Base-by-base conservation (phyloP, 30 jellyfish, hydroid and myxozoan genomes). In the Morbakka virulenta region DNA sequence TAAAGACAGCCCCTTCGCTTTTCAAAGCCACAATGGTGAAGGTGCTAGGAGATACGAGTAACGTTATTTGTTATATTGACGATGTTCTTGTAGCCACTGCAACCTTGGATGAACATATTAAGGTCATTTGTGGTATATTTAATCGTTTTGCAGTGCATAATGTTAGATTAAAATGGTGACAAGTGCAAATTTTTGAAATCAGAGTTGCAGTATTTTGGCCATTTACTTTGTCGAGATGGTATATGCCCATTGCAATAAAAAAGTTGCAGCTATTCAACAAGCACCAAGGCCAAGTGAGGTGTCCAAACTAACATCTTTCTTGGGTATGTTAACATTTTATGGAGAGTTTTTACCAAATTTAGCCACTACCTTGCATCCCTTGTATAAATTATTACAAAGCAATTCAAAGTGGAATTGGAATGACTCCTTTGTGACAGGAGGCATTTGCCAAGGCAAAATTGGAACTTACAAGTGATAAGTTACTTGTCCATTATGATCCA, bases 221-320 rank as follows among this genome's bases (percentile, higher is more conserved):
- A 80, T 28, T 27, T 21, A 69, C 25, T 81, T n/a, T 20, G 29
- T 25, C 47, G 61, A 33, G 72, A 73, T 23, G 96, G 95, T 47
- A 9, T 73, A 48, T 4, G 17, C 9, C 49, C 84, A 41, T 71
- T 64, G 17, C 67, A 30, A 48, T 26, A 25, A 47, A 52, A 72
- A n/a, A 50, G 81, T 87, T 9, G 67, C 51, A n/a, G 79, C 96
- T 4, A 51, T 87, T 47, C 31, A 17, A 11, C 63, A 87, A 13
- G 49, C 67, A 22, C 92, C n/a, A n/a, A 81, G 4, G 76, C 94
- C 95, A 28, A 67, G 63, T 47, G 41, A 67, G 23, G 77, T 65
- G 29, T 3, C 86, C 22, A 81, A 65, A 24, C 31, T 85, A 26
- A 52, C 69, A 35, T 24, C 82, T 30, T 85, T 34, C 32, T 63